Evolutionary conservation across 1,140 invertebrate species (phyloP).

Genomic region (Nixonia krombeini): DNA sequence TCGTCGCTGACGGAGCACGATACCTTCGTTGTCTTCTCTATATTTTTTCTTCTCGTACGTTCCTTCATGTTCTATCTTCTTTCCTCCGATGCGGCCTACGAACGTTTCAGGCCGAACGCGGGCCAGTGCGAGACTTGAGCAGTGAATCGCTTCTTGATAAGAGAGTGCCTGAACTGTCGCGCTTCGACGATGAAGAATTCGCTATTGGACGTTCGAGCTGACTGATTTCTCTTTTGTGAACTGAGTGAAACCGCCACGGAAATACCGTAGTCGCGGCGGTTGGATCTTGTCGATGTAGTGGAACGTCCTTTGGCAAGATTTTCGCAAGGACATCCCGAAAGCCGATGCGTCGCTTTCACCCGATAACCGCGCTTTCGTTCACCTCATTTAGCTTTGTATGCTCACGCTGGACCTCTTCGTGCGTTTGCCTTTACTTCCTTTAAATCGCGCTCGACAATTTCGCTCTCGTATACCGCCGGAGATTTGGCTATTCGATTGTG

Average conservation of each 20-base stretch:
- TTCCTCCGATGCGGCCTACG: no score
- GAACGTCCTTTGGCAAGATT: background rate
- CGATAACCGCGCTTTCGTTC: background rate
- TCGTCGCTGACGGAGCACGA: background rate
- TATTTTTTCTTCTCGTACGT: background rate
- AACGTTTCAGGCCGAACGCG: background rate
- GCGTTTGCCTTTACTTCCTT: conserved; percentile 5
- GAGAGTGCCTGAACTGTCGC: background rate
- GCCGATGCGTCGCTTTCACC: background rate
- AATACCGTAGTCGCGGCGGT: background rate
- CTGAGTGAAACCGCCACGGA: no score
- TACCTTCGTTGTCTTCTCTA: background rate
- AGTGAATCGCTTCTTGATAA: background rate
- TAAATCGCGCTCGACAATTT: conserved; percentile 12
- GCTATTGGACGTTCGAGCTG: background rate
- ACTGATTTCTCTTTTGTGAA: background rate
- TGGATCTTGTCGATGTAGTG: background rate
- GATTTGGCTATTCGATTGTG: conserved; percentile 32
- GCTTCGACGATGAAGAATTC: background rate
- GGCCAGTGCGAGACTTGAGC: no score
- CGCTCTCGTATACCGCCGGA: background rate
- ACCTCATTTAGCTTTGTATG: background rate
- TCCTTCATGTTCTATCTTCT: background rate
- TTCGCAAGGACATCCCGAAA: no score
- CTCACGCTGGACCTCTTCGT: background rate